A percentile compares a stretch with the other conserved stretches of the same genome.
phyloP scores from a whole-genome alignment of 2,888 invertebrate species.

The Chaitophorus viminalis region DNA sequence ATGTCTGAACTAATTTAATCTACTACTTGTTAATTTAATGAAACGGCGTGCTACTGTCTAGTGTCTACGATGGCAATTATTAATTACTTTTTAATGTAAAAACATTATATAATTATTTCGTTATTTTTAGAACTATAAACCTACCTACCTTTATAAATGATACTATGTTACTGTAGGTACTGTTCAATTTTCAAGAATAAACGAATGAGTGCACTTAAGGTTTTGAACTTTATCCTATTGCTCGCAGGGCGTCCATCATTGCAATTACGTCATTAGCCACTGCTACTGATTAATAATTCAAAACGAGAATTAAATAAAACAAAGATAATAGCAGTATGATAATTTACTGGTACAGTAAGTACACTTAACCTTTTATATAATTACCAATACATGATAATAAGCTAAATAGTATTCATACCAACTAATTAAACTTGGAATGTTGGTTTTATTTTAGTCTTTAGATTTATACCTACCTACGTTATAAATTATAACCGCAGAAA shows the following conservation, averaged over 20 bases:
- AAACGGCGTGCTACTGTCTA: too few species aligned
- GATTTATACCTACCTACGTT: background rate
- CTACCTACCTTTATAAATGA: too few species aligned
- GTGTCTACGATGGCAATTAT: too few species aligned
- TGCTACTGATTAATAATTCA: background rate
- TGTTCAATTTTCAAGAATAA: background rate
- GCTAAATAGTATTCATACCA: background rate
- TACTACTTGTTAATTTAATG: too few species aligned
- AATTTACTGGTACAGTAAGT: background rate
- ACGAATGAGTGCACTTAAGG: background rate
- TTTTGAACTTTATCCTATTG: background rate
- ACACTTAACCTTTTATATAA: background rate
- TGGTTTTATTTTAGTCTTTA: background rate
- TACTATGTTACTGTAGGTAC: too few species aligned
- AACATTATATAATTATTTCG: too few species aligned
- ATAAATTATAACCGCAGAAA: background rate
- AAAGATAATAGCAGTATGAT: background rate
- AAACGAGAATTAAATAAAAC: background rate
- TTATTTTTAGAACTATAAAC: too few species aligned
- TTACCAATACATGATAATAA: background rate
- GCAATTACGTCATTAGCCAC: background rate
- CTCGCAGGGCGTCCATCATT: background rate
- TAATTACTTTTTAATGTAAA: too few species aligned
- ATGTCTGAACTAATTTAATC: too few species aligned
- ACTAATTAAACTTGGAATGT: background rate